Evolutionary conservation across 2,888 invertebrate species (phyloP), one percentile per base, ranked within the genome.

Genomic region (Polyploca ridens): DNA sequence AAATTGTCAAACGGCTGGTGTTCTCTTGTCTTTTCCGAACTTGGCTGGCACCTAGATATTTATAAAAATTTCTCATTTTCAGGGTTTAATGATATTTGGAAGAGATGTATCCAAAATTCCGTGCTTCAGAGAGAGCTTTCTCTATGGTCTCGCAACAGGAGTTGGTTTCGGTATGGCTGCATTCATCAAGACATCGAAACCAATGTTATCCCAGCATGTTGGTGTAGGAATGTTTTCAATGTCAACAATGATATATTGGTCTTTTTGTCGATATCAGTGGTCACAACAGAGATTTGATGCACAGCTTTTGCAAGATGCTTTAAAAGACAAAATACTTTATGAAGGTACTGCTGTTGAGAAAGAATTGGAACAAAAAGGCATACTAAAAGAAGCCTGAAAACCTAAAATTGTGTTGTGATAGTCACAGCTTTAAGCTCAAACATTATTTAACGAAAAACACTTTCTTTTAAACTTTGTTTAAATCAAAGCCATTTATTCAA

Each of bases 51-150:
- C n/a, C n/a, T n/a, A n/a, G n/a, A n/a, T n/a, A 4, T 3, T 13
- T 41, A 41, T 3, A 41, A 2, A 41, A 41, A 41, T 11, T 13
- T 35, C 7, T 13, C 13, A 59, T 38, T 90, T 89, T 62, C 87
- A 96, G 96, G 90, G 95, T 44, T 72, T 96, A 7, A 83, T 94
- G 13, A 74, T 97, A 62, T 97, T 97, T 85, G 97, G 97, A 11
- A 94, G 96, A 74, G 96, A 97, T 87, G 84, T 97, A 33, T 91
- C 96, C 0, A 95, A 96, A 89, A 96, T 98, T 67, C 97, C 97
- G 0, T 98, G 98, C 87, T 97, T 97, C 85, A 95, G 97, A 69
- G 96, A 95, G 78, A 97, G 97, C 83, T 96, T 97, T 79, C 83
- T 98, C 0, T 96, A 96, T 86, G 97, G 97, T 11, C 95, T 97